Evolutionary conservation across 2,888 invertebrate species (phyloP).

Genomic region (Acrobasis suavella): DNA sequence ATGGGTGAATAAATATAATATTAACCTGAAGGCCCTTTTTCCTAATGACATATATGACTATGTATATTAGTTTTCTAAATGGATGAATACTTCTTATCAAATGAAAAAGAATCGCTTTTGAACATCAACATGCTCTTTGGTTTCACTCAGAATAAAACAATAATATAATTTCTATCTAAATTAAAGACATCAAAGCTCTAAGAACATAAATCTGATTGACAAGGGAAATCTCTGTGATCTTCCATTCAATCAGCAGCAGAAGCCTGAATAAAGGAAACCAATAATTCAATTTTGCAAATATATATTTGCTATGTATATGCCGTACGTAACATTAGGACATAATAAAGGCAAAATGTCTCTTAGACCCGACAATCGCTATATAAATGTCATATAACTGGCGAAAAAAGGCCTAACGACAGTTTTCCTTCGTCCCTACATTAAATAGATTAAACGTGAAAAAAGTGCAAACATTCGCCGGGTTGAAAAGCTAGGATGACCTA

Average conservation of each 20-base stretch:
- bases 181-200: no score
- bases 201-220: not conserved
- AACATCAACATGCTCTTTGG: no score
- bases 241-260: not conserved
- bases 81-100: no score
- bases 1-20: no score
- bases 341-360: not conserved
- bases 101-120: no score
- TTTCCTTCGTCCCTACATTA: constrained; percentile 39
- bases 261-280: constrained; percentile 3
- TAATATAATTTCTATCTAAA: no score
- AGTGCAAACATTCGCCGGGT: constrained; percentile 46
- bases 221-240: not conserved
- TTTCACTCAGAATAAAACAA: no score
- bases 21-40: no score
- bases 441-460: constrained; percentile 45
- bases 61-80: no score
- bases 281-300: not conserved
- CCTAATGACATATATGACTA: no score
- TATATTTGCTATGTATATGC: not conserved
- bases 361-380: constrained; percentile 9
- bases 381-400: constrained; percentile 9
- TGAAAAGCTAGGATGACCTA: constrained; percentile 52
- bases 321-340: constrained; percentile 7
- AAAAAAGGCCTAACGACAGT: constrained; percentile 35